phyloP scores from a whole-genome alignment of 2,113 vertebrate genomes.

The Siniperca chuatsi region DNA sequence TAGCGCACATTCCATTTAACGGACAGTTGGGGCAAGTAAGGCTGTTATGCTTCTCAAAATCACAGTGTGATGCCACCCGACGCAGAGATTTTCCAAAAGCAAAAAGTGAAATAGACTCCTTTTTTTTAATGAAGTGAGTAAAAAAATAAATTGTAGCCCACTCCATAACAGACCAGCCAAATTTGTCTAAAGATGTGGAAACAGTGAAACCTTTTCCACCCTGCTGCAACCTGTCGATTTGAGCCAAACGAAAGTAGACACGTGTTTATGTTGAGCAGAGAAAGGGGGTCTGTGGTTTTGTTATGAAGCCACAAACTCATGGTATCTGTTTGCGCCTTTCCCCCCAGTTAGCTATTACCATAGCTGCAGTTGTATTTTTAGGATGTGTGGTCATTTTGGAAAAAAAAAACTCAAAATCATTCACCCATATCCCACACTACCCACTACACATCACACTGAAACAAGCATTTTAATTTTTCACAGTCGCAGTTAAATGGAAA shows the following conservation, averaged over 20 bases:
- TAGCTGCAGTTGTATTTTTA: neutral
- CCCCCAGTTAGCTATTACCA: neutral
- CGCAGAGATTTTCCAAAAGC: neutral
- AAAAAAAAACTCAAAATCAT: neutral
- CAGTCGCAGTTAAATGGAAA: constrained; percentile 35
- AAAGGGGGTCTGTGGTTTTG: neutral
- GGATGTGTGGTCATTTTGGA: neutral
- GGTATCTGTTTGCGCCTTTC: neutral
- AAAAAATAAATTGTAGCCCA: too few species aligned
- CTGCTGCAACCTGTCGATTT: constrained; percentile 23
- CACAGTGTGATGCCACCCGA: too few species aligned
- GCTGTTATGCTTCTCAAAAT: neutral
- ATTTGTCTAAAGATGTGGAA: constrained; percentile 11
- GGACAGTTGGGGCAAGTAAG: neutral
- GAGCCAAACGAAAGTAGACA: neutral
- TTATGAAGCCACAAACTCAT: constrained; percentile 3
- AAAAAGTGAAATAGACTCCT: neutral
- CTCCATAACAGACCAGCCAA: neutral
- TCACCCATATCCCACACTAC: neutral
- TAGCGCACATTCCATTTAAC: neutral
- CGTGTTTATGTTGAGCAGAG: neutral
- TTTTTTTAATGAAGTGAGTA: neutral
- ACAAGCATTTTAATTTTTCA: too few species aligned
- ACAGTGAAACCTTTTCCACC: neutral
- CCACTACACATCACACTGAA: neutral